Evolutionary conservation across 2,888 invertebrate genomes (phyloP), one percentile per base, ranked within the genome.

Genomic region (Eristalis arbustorum): DNA sequence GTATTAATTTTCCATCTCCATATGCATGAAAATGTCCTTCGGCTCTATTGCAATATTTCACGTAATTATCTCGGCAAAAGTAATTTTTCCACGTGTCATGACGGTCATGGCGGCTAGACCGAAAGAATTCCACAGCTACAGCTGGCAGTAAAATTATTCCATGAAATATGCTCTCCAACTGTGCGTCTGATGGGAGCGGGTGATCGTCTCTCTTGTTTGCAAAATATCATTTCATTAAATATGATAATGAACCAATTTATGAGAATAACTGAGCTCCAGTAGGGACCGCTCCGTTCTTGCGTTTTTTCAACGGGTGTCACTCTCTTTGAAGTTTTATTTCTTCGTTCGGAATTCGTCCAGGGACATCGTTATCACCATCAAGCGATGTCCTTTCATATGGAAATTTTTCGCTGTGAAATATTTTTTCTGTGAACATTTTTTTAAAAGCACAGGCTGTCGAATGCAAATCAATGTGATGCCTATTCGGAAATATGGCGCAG

Each of bases 141-240:
- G 10, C n/a, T 85, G 77, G 78, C 69, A 78, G 71, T 66, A 71
- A 78, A 78, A 62, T 61, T 69, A 37, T 72, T n/a, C 78, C 71
- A 63, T 67, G 66, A 71, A 78, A 78, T 82, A 78, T 85, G 77
- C 61, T 74, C 31, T 64, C 34, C 64, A 71, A 85, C 77, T 79
- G 49, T 73, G 28, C 64, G 11, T 31, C 28, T 66, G 63, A 1
- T 14, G 28, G 22, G n/a, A n/a, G 61, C 8, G 49, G 49, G 49
- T 49, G n/a, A 49, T 49, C 49, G 63, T 61, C 34, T 40, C 71
- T 25, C 72, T 75, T 87, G 87, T 87, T 87, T 87, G 78, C 67
- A 79, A 75, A 87, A 87, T 87, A 87, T 87, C 87, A 87, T 87
- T 83, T 83, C 87, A 87, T 87, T 87, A 83, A 87, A 87, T 83